These are phyloP conservation scores for Porites cylindrica DNA, from an alignment of 92 coral and sea anemone genomes.

Conservation along the genomic window DNA sequence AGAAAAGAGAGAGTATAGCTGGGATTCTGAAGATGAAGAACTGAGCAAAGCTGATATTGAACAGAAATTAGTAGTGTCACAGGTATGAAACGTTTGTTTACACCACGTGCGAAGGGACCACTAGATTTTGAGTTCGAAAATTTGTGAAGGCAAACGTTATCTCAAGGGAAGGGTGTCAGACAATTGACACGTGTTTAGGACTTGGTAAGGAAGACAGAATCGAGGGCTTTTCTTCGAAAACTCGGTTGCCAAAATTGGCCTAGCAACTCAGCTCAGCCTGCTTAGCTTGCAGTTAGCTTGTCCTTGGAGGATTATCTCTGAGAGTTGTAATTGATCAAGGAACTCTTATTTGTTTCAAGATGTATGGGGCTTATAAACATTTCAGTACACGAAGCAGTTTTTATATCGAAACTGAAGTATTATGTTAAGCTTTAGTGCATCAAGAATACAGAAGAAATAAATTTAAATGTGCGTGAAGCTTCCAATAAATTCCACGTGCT, in stretches of 20 bases:
- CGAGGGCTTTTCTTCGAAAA: not conserved
- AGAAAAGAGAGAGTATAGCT: conserved; percentile 59
- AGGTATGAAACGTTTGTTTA: conserved; percentile 46
- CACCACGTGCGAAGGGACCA: not conserved
- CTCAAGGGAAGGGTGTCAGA: not conserved
- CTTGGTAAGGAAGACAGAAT: not conserved
- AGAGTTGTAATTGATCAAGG: no score
- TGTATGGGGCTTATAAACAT: not conserved
- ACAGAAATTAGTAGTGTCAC: conserved; percentile 76
- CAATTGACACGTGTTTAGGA: not conserved
- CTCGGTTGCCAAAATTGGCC: not conserved
- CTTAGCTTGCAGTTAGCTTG: no score
- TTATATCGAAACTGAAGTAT: not conserved
- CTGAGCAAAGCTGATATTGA: conserved; percentile 60
- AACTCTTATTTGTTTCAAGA: not conserved
- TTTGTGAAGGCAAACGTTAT: not conserved
- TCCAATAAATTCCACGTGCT: not conserved
- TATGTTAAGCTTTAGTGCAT: not conserved
- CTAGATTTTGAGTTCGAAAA: not conserved
- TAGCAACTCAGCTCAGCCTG: not conserved
- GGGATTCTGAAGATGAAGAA: conserved; percentile 67
- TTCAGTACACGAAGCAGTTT: not conserved
- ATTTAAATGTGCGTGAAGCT: not conserved
- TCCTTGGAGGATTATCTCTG: no score
- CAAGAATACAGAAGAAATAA: not conserved